Conservation (phyloP, 2,888 invertebrate species). For the Diaphora mendica region DNA sequence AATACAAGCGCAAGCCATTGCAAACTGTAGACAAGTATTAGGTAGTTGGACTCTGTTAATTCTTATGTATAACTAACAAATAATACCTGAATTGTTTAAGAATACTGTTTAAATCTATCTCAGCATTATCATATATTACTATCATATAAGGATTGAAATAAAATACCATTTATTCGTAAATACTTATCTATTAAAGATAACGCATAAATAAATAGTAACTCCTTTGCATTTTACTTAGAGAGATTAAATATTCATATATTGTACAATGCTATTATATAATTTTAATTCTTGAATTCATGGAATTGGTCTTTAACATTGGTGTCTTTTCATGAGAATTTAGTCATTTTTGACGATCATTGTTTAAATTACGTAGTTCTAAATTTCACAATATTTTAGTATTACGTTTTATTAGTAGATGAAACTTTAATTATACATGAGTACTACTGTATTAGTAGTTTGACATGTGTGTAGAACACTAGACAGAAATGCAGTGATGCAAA, state of each 20-base stretch:
- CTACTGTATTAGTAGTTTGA: too few species aligned
- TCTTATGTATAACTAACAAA: not conserved
- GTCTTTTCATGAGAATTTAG: not conserved
- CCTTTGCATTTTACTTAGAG: not conserved
- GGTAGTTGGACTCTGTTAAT: not conserved
- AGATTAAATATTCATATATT: not conserved
- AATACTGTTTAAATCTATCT: not conserved
- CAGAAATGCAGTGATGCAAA: too few species aligned
- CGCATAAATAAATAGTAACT: not conserved
- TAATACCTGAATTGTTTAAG: not conserved
- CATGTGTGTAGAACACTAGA: too few species aligned
- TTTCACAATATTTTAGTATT: not conserved
- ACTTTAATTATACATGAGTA: too few species aligned
- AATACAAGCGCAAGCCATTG: not conserved
- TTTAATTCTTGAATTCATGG: not conserved
- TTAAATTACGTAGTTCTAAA: not conserved
- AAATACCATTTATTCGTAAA: not conserved
- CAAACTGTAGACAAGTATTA: not conserved
- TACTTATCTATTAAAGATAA: not conserved
- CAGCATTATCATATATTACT: not conserved
- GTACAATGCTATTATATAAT: not conserved
- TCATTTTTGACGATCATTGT: not conserved
- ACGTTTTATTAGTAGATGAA: too few species aligned
- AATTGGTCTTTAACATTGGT: not conserved
- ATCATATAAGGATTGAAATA: not conserved